A percentile compares a stretch with the other conserved stretches of the same genome.
Conservation (phyloP, 2,797 vertebrate genomes). For the Schizopygopsis pylzovi region DNA sequence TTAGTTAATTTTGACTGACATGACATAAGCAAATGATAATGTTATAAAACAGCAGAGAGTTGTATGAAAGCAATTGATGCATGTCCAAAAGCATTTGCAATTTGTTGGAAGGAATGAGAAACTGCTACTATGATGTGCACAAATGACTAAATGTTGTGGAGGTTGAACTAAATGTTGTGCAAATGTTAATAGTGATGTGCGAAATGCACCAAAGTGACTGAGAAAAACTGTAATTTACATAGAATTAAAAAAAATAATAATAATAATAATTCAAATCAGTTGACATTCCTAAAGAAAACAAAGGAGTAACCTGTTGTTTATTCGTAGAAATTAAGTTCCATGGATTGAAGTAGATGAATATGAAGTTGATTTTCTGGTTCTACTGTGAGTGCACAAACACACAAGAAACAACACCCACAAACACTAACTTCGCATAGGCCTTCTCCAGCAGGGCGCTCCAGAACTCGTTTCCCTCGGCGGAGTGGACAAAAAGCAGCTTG, state of each 20-base stretch:
- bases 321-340: neutral
- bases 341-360: neutral
- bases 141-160: too few relatives aligned
- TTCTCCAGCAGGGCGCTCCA: slow-evolving; percentile 90
- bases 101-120: too few relatives aligned
- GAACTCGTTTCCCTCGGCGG: slow-evolving; percentile 84
- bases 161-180: too few relatives aligned
- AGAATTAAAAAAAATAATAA: neutral
- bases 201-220: too few relatives aligned
- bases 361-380: slow-evolving; percentile 3
- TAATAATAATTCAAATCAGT: neutral
- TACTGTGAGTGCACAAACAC: neutral
- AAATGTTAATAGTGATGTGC: too few relatives aligned
- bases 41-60: too few relatives aligned
- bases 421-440: slow-evolving; percentile 86
- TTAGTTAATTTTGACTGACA: too few relatives aligned
- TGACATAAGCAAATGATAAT: too few relatives aligned
- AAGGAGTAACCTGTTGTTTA: neutral
- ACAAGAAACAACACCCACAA: slow-evolving; percentile 4
- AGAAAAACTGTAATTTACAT: neutral
- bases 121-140: too few relatives aligned
- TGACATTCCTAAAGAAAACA: neutral
- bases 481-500: slow-evolving; percentile 91
- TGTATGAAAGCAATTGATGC: too few relatives aligned
- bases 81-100: too few relatives aligned